Evolutionary conservation across 2,113 vertebrate genomes (phyloP).

Genomic region (Hypomesus transpacificus): DNA sequence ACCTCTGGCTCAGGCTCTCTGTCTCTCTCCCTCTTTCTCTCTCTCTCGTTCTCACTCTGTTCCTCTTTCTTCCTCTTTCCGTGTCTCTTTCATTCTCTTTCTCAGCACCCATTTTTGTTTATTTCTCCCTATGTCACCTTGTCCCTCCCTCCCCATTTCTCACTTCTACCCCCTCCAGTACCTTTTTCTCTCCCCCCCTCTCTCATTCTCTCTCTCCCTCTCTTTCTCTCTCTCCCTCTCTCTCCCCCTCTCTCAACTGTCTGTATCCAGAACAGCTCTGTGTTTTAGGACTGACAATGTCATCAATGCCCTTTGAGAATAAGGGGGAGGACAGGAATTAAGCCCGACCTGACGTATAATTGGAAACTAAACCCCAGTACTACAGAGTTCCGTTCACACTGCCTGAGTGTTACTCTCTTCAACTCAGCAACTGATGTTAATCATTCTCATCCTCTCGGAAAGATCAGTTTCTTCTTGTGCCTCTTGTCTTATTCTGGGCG

Average conservation of each 20-base stretch:
- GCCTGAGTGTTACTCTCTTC: no score
- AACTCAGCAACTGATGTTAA: no score
- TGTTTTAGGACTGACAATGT: constrained; percentile 14
- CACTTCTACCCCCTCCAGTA: not conserved
- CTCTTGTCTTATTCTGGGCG: no score
- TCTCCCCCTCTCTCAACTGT: not conserved
- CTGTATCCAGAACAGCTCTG: constrained; percentile 17
- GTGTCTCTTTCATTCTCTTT: not conserved
- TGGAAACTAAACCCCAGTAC: no score
- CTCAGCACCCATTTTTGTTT: no score
- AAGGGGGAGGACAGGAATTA: not conserved
- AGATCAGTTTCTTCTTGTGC: no score
- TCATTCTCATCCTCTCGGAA: no score
- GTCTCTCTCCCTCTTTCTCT: not conserved
- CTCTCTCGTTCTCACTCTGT: not conserved
- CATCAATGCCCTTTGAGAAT: not conserved
- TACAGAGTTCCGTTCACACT: no score
- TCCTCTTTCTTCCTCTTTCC: not conserved
- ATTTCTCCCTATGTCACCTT: no score
- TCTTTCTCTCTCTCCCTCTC: not conserved
- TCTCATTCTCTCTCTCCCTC: not conserved
- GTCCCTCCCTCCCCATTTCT: not conserved
- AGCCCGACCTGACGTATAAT: not conserved
- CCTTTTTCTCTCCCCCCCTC: not conserved
- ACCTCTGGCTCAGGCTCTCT: constrained; percentile 31